phyloP scores from a whole-genome alignment of 2,797 vertebrate species.

The Rachycentron canadum region DNA sequence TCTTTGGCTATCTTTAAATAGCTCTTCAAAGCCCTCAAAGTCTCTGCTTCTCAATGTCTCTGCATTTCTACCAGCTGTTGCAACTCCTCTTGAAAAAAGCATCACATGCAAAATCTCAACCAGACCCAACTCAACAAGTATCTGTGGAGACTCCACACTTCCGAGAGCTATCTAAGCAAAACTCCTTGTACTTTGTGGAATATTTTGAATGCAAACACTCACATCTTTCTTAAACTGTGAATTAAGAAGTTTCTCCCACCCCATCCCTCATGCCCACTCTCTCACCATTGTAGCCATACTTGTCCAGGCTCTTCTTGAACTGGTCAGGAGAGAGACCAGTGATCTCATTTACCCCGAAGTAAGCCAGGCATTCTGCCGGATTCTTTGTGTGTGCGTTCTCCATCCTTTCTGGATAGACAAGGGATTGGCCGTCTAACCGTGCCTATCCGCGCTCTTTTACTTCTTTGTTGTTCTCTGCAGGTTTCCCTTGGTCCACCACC shows the following conservation, averaged over 20 bases:
- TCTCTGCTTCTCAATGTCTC: constrained; percentile 82
- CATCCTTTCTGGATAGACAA: constrained; percentile 86
- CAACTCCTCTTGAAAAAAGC: constrained; percentile 68
- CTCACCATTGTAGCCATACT: constrained; percentile 93
- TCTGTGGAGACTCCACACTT: constrained; percentile 28
- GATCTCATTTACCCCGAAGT: constrained; percentile 89
- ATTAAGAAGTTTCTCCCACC: constrained; percentile 29
- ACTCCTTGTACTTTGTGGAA: not conserved
- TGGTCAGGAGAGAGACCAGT: constrained; percentile 88
- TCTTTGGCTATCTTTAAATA: constrained; percentile 84
- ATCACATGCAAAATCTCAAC: constrained; percentile 48
- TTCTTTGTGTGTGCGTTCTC: constrained; percentile 88
- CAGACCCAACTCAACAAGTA: not conserved
- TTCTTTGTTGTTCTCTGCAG: constrained; percentile 75
- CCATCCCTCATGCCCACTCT: constrained; percentile 52
- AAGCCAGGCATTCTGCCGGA: constrained; percentile 86
- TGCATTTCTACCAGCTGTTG: constrained; percentile 82
- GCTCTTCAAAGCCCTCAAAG: constrained; percentile 81
- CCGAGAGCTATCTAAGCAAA: constrained; percentile 5
- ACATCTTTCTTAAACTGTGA: constrained; percentile 10
- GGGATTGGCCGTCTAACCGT: constrained; percentile 71
- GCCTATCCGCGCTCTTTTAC: constrained; percentile 76
- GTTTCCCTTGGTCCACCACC: constrained; percentile 79
- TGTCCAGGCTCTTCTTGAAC: constrained; percentile 91
- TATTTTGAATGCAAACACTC: constrained; percentile 27